Evolutionary conservation across 2,888 invertebrate genomes (phyloP), one percentile per base, ranked within the genome.

Genomic region (Drosophila helvetica): DNA sequence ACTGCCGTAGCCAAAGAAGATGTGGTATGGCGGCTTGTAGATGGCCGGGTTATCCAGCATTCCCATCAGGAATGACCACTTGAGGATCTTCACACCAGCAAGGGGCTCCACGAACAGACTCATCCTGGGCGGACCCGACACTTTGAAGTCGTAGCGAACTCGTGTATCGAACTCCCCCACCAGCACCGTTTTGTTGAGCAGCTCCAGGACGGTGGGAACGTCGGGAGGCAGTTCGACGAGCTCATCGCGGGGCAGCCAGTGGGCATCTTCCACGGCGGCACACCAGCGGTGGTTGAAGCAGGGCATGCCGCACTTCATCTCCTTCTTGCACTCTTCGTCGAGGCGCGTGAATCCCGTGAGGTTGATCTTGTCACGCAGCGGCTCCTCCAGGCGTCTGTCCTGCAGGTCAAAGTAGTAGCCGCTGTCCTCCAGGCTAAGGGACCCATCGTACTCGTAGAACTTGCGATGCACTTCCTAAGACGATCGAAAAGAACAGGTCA

Each of bases 341-440:
- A 89, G 58, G 25, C 77, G 74, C 5, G 75, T 73, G 25, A 88
- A 50, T 2, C 81, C 78, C 0, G 79, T 83, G 1, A 88, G 64
- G 47, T 88, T 81, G 2, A 88, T 71, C 30, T 79, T 63, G 12
- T 61, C 71, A 42, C 74, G 30, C 5, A 86, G 45, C 0, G 86
- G 78, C 5, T 51, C 33, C 33, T 88, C 79, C 4, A 72, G 8
- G 1, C 78, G 78, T 17, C 90, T 75, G 38, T 93, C 93, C 75
- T 93, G 90, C 10, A 93, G 91, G 53, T 92, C 81, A 53, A 92
- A 88, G 89, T 92, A 92, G 54, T 93, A 90, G 15, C 93, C 93
- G n/a, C 92, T 92, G 67, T 93, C 93, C 62, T 90, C 88, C 19
- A 85, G 80, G 18, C 86, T 86, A 1, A 92, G 74, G 0, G 82